These are phyloP conservation scores for Paratrypauchen microcephalus DNA, from an alignment of 2,797 vertebrate genomes.

Conservation along the genomic window DNA sequence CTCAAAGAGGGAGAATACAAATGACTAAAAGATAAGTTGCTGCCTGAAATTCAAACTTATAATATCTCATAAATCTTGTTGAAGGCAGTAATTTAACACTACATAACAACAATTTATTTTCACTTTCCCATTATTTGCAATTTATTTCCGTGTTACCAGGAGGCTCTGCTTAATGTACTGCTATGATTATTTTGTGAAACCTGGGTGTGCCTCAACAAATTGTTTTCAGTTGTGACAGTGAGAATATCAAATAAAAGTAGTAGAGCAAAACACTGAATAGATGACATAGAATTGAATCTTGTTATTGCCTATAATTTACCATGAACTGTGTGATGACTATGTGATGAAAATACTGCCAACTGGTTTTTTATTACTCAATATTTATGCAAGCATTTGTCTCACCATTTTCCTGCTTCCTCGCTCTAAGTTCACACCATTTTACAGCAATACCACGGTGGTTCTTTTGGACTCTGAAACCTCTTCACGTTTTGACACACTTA, in stretches of 20 bases:
- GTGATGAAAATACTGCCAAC: constrained; percentile 26
- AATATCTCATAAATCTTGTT: background rate
- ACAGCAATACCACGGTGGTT: constrained; percentile 31
- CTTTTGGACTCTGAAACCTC: constrained; percentile 11
- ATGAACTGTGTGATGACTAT: constrained; percentile 44
- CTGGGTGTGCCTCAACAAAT: constrained; percentile 6
- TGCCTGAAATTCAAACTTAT: background rate
- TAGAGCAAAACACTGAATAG: background rate
- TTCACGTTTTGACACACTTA: constrained; percentile 29
- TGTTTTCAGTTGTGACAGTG: constrained; percentile 2
- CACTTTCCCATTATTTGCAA: background rate
- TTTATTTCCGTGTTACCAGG: background rate
- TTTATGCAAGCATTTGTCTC: constrained; percentile 23
- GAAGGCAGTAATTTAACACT: background rate
- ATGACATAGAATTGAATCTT: constrained; percentile 23
- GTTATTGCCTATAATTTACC: constrained; percentile 34
- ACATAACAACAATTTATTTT: background rate
- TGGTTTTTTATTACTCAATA: constrained; percentile 10
- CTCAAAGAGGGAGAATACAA: no score
- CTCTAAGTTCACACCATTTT: constrained; percentile 27
- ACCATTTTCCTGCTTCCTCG: constrained; percentile 28
- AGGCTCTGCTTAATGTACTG: constrained; percentile 1
- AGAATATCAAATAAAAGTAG: background rate
- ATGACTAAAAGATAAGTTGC: background rate
- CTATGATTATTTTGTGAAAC: constrained; percentile 1